phyloP scores from a whole-genome alignment of 2,113 vertebrate genomes.

The Epinephelus lanceolatus region DNA sequence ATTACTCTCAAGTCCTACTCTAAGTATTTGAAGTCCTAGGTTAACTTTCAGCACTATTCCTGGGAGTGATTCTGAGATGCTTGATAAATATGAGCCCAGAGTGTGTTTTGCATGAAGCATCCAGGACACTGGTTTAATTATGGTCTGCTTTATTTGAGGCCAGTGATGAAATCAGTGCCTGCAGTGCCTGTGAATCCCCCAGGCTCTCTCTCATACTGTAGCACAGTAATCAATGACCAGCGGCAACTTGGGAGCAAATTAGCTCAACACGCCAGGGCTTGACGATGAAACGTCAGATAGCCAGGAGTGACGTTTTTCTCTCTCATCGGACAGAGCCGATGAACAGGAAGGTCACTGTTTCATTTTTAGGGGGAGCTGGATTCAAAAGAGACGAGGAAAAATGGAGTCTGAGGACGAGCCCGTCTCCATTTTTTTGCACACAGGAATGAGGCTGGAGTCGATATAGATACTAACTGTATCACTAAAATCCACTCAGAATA shows the following conservation, averaged over 20 bases:
- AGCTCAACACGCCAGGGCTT: conserved; percentile 44
- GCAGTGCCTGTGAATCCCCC: conserved; percentile 53
- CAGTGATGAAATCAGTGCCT: conserved; percentile 54
- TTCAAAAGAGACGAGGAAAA: conserved; percentile 31
- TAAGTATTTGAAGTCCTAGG: not conserved
- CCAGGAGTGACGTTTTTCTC: conserved; percentile 16
- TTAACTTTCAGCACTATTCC: conserved; percentile 10
- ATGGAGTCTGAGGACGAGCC: conserved; percentile 42
- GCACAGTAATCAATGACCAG: conserved; percentile 73
- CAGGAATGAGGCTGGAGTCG: conserved; percentile 13
- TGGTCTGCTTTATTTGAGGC: conserved; percentile 33
- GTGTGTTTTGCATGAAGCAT: conserved; percentile 5
- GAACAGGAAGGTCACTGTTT: conserved; percentile 60
- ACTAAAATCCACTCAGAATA: conserved; percentile 1
- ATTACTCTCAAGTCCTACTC: not conserved
- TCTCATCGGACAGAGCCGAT: conserved; percentile 35
- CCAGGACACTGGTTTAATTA: conserved; percentile 32
- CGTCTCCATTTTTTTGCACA: conserved; percentile 30
- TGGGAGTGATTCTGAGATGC: conserved; percentile 1
- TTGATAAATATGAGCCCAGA: not conserved
- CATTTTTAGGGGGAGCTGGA: not conserved
- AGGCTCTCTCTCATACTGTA: conserved; percentile 43
- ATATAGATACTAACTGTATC: conserved; percentile 20
- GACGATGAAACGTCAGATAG: conserved; percentile 36
- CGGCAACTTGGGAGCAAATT: conserved; percentile 71